Conservation (phyloP, 2,888 invertebrate species). For the Andrena fulva region DNA sequence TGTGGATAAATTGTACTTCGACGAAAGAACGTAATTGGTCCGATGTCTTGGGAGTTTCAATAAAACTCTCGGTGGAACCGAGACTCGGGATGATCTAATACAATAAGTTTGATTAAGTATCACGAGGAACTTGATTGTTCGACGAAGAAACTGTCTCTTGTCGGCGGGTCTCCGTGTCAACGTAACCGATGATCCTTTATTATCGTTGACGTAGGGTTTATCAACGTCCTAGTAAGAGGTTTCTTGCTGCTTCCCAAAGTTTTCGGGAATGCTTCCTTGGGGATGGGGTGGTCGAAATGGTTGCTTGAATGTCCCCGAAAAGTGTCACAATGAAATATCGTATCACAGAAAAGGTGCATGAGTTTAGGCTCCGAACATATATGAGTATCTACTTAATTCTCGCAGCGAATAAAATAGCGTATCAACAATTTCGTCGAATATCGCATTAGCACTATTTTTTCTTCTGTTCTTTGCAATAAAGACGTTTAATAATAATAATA, state of each 20-base stretch:
- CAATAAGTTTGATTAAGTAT: conserved; percentile 75
- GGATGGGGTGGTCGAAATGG: conserved; percentile 34
- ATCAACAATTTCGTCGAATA: no score
- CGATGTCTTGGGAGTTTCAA: conserved; percentile 64
- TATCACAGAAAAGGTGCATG: conserved; percentile 27
- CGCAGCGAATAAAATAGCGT: no score
- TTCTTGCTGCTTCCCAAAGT: conserved; percentile 63
- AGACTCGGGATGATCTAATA: conserved; percentile 60
- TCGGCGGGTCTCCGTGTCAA: conserved; percentile 41
- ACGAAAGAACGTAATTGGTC: conserved; percentile 3
- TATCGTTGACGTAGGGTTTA: conserved; percentile 29
- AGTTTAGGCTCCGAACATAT: neutral
- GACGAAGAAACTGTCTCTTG: conserved; percentile 58
- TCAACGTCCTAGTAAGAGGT: conserved; percentile 67
- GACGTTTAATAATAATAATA: no score
- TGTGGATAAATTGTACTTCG: neutral
- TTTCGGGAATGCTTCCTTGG: conserved; percentile 41
- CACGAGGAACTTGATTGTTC: conserved; percentile 58
- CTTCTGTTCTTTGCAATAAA: no score
- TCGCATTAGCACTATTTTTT: no score
- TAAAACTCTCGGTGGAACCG: conserved; percentile 48
- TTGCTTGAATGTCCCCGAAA: conserved; percentile 48
- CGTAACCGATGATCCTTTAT: conserved; percentile 46
- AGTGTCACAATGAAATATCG: conserved; percentile 47
- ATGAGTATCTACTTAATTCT: no score